Evolutionary conservation across 1,140 invertebrate species (phyloP).

Genomic region (Drosophila seguyi): DNA sequence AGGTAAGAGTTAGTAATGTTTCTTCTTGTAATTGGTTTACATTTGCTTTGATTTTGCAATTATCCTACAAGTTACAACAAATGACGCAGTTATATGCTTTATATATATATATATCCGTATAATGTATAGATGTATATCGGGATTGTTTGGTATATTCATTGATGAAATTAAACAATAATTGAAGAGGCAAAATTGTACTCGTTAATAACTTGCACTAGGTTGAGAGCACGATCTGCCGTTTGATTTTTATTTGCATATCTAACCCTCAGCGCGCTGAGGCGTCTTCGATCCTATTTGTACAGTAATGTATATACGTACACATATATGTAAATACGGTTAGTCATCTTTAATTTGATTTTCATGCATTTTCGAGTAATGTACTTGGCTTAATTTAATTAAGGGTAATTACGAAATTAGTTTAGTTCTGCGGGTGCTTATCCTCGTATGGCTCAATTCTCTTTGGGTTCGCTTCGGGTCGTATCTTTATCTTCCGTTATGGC

Average conservation of each 20-base stretch:
- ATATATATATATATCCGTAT: constrained; percentile 54
- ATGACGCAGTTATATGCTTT: constrained; percentile 69
- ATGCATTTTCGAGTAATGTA: constrained; percentile 54
- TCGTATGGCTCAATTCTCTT: constrained; percentile 71
- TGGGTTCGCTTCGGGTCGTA: constrained; percentile 47
- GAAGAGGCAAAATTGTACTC: constrained; percentile 56
- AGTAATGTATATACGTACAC: constrained; percentile 49
- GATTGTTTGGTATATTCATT: constrained; percentile 36
- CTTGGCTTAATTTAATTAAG: constrained; percentile 48
- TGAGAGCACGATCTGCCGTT: constrained; percentile 57
- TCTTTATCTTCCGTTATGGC: constrained; percentile 56
- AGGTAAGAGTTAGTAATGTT: constrained; percentile 76
- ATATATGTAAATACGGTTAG: constrained; percentile 43
- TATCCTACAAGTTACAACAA: constrained; percentile 80
- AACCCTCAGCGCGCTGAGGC: constrained; percentile 1
- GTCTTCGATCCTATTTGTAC: constrained; percentile 59
- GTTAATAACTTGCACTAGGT: constrained; percentile 59
- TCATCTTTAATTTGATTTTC: constrained; percentile 56
- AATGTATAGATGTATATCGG: constrained; percentile 46
- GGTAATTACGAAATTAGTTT: constrained; percentile 52
- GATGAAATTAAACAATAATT: constrained; percentile 47
- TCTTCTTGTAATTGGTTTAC: constrained; percentile 53
- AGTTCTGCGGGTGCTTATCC: constrained; percentile 60
- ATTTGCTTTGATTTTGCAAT: constrained; percentile 51
- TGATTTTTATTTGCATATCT: constrained; percentile 56